These are phyloP conservation scores for Poecilus cupreus DNA, from an alignment of 2,888 invertebrate species.

Conservation along the genomic window DNA sequence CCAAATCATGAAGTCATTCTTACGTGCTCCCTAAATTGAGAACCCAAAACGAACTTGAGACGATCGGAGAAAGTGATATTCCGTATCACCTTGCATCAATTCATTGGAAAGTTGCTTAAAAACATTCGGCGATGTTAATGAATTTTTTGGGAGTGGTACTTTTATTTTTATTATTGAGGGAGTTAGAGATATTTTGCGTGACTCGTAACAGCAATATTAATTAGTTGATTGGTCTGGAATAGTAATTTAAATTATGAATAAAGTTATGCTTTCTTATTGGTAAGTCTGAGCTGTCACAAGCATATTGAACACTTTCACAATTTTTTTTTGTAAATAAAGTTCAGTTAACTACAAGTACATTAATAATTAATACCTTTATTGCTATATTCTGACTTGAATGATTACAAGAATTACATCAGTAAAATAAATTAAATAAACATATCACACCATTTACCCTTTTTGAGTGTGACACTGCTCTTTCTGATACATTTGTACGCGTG, in stretches of 20 bases:
- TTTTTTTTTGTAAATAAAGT: conserved; percentile 17
- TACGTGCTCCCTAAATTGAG: background rate
- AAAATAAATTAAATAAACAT: too few relatives aligned
- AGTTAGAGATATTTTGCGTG: background rate
- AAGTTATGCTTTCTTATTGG: conserved; percentile 23
- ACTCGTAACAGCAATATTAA: background rate
- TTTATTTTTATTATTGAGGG: conserved; percentile 34
- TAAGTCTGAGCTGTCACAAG: conserved; percentile 1
- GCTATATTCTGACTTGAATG: background rate
- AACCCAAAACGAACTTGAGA: background rate
- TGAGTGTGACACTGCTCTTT: too few relatives aligned
- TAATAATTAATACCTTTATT: conserved; percentile 5
- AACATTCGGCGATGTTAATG: conserved; percentile 38
- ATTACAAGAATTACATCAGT: too few relatives aligned
- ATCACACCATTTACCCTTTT: too few relatives aligned
- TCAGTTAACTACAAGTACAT: background rate
- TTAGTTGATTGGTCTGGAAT: background rate
- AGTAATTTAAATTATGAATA: background rate
- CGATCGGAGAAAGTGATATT: conserved; percentile 39
- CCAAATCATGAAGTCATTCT: background rate
- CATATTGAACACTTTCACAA: conserved; percentile 33
- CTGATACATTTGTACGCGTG: too few relatives aligned
- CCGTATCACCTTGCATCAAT: conserved; percentile 12
- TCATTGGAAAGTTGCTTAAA: conserved; percentile 39
- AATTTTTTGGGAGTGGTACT: conserved; percentile 27